Conservation (phyloP, 2,888 invertebrate genomes). For the Metellina segmentata region DNA sequence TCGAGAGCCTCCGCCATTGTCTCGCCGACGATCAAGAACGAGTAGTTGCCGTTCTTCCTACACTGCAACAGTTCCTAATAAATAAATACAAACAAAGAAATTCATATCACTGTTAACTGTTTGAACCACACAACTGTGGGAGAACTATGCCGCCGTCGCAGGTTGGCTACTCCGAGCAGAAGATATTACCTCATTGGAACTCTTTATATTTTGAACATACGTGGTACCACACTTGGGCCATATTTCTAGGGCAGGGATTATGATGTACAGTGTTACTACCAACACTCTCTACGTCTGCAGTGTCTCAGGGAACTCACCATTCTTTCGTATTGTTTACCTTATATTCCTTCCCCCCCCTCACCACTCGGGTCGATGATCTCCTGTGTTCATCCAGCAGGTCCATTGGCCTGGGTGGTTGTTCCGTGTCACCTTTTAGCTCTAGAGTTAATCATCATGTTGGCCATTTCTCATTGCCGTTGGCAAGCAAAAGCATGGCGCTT, state of each 20-base stretch:
- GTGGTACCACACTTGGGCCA: conserved; percentile 50
- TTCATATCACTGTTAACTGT: conserved; percentile 75
- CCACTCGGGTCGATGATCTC: conserved; percentile 53
- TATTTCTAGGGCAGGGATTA: conserved; percentile 76
- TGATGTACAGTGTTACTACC: conserved; percentile 75
- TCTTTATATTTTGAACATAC: conserved; percentile 71
- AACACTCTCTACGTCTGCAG: conserved; percentile 76
- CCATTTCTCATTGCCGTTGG: conserved; percentile 72
- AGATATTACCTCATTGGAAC: conserved; percentile 72
- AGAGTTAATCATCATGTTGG: conserved; percentile 73
- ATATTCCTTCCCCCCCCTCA: conserved; percentile 39
- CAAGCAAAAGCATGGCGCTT: conserved; percentile 67
- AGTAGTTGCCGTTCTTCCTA: conserved; percentile 59
- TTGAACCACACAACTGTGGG: conserved; percentile 18
- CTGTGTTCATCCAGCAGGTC: conserved; percentile 75
- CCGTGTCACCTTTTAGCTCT: conserved; percentile 72
- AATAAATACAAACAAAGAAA: conserved; percentile 68
- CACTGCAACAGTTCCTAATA: conserved; percentile 72
- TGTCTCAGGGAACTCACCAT: conserved; percentile 77
- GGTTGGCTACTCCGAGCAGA: conserved; percentile 41
- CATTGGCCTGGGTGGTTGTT: conserved; percentile 49
- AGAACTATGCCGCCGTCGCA: conserved; percentile 25
- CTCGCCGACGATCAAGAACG: conserved; percentile 74
- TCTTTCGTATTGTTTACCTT: conserved; percentile 69
- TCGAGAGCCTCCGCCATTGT: conserved; percentile 75